Conservation (phyloP, 2,113 vertebrate genomes). For the Tiliqua scincoides region DNA sequence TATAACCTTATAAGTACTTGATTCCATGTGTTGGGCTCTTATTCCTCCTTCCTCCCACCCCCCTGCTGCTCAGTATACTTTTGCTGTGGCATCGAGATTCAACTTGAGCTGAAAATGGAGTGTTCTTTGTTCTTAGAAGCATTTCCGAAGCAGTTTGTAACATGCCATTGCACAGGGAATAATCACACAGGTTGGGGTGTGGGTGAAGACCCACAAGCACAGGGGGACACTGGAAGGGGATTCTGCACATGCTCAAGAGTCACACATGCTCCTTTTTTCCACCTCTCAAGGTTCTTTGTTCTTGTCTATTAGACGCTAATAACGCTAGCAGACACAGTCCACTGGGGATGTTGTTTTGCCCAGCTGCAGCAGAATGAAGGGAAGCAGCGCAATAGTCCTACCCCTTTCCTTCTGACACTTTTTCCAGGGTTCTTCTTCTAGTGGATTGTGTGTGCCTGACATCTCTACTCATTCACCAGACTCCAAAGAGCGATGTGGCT, state of each 20-base stretch:
- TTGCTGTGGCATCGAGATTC: neutral
- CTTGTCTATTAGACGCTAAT: too few species aligned
- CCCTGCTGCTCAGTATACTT: too few species aligned
- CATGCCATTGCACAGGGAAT: too few species aligned
- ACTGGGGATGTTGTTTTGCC: neutral
- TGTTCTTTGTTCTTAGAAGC: neutral
- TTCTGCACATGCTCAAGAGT: too few species aligned
- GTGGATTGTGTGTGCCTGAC: neutral
- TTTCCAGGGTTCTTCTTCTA: neutral
- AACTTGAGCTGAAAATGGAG: neutral
- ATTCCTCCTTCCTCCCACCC: neutral
- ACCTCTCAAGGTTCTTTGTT: too few species aligned
- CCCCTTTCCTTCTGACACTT: neutral
- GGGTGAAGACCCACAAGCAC: too few species aligned
- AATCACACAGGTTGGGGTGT: too few species aligned
- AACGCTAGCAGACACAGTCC: neutral
- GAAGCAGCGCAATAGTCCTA: neutral
- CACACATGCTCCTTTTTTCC: too few species aligned
- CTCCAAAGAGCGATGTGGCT: neutral
- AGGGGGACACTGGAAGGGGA: too few species aligned
- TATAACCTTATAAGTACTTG: neutral
- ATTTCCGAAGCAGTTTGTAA: too few species aligned
- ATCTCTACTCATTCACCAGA: neutral
- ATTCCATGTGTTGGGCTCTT: neutral
- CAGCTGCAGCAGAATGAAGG: neutral